Base-by-base conservation (phyloP, 1,140 invertebrate genomes). In the Heliconius himera region DNA sequence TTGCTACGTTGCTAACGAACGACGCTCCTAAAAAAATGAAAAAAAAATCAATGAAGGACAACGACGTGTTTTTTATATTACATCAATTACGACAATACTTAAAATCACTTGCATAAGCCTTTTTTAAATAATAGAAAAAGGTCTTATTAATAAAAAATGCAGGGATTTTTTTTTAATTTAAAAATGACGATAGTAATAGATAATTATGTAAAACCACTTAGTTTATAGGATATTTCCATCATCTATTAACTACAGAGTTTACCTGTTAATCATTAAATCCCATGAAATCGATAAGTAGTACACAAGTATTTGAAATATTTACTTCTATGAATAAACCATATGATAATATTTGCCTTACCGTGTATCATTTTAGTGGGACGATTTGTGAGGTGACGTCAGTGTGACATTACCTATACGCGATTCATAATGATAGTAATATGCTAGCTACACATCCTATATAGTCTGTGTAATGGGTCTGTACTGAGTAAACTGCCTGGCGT, bases 251-350 rank as follows among this genome's bases (percentile, higher is more conserved):
- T 29, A 66, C 3, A 22, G 60, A 66, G 26, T 66, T 66, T 66
- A 66, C 60, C 22, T 66, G 22, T 66, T 66, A 29, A 66, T 66
- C 60, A 66, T 66, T 29, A 13, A 29, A 66, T 26, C 22, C 22
- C 60, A 66, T 66, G 22, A 66, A 66, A 66, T 66, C 9, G 26
- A 66, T 66, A 66, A 66, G 26, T n/a, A 56, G 18, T 56, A 56
- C 18, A 51, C 16, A 51, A 22, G 9, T 66, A 66, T 66, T 66
- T 66, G 26, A 11, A 66, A 66, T 56, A 66, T 66, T 26, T 26
- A 29, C 60, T 26, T 29, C 26, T 66, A 66, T 13, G 60, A 66
- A 66, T 13, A 26, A 22, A 22, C 60, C n/a, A 29, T 16, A 29
- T 29, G 60, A 66, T 29, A 66, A 66, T 29, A 66, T 66, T 66